Evolutionary conservation across 2,888 invertebrate genomes (phyloP), one percentile per base, ranked within the genome.

Genomic region (Polydrusus tereticollis): DNA sequence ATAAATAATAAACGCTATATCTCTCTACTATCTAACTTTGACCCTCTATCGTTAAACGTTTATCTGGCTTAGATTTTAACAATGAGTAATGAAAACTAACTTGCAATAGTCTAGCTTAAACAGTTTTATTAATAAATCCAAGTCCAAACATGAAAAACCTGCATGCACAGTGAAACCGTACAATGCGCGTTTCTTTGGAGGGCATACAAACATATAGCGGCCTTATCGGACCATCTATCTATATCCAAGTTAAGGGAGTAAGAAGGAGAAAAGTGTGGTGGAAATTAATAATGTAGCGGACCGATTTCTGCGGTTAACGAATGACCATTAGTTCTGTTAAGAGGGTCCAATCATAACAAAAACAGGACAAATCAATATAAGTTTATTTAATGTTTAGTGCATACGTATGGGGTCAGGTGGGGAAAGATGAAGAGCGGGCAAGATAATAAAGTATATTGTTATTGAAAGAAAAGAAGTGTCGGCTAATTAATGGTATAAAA

Each of bases 281-380:
- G 29, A 29, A 26, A 29, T 55, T 16, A 55, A 29, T 55, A 55
- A 55, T 55, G 29, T 10, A 29, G 29, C 18, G 18, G 29, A n/a
- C 52, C 29, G 52, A 55, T 55, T 55, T 29, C 52, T 55, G 52
- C n/a, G 29, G 29, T 29, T 29, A 55, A 55, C 52, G 29, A 55
- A 55, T 55, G 18, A 21, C 29, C 29, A 55, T 55, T 55, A 55
- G 52, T 29, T 29, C 18, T 16, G 29, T 29, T 16, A 33, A 55
- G 26, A 29, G 2, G 29, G 52, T 16, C 52, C 18, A 16, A 52
- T 29, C 14, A 18, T 55, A 55, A 33, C 29, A 29, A 55, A 29
- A 29, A 12, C 1, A 8, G 26, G 14, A 4, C 0, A 0, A 29
- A 55, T 29, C 52, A 29, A 55, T 55, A 55, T n/a, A n/a, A n/a